Evolutionary conservation across 1,140 invertebrate species (phyloP).

Genomic region (Ephestia elutella): DNA sequence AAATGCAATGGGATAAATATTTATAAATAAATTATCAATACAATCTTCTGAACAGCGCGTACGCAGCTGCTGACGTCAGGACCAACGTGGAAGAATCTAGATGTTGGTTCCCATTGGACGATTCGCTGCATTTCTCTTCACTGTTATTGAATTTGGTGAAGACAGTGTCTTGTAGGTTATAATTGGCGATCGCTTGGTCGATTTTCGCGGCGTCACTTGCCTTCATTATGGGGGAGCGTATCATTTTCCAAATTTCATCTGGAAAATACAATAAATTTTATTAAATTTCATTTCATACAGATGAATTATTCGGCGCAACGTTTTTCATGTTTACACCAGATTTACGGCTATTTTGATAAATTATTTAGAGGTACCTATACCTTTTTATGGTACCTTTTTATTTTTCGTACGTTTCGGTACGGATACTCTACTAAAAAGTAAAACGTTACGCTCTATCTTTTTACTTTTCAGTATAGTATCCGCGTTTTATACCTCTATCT

Average conservation of each 20-base stretch:
- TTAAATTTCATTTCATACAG: constrained; percentile 4
- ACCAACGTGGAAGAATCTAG: constrained; percentile 38
- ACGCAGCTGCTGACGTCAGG: constrained; percentile 41
- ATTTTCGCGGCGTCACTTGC: constrained; percentile 42
- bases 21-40: constrained; percentile 27
- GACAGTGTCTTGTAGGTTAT: constrained; percentile 39
- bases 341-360: too few species aligned
- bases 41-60: constrained; percentile 41
- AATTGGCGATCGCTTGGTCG: constrained; percentile 44
- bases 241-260: constrained; percentile 66
- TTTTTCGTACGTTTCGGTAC: too few species aligned
- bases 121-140: constrained; percentile 52
- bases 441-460: too few species aligned
- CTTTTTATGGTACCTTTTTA: too few species aligned
- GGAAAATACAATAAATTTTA: constrained; percentile 18
- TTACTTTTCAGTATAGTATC: too few species aligned
- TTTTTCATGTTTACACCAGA: too few species aligned
- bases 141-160: constrained; percentile 59
- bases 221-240: constrained; percentile 50
- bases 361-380: too few species aligned
- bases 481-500: too few species aligned
- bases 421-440: too few species aligned
- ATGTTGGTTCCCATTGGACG: constrained; percentile 22
- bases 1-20: neutral
- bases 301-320: too few species aligned